A percentile compares a stretch with the other conserved stretches of the same genome.
Conservation (phyloP, 2,113 vertebrate genomes). For the Platichthys stellatus region DNA sequence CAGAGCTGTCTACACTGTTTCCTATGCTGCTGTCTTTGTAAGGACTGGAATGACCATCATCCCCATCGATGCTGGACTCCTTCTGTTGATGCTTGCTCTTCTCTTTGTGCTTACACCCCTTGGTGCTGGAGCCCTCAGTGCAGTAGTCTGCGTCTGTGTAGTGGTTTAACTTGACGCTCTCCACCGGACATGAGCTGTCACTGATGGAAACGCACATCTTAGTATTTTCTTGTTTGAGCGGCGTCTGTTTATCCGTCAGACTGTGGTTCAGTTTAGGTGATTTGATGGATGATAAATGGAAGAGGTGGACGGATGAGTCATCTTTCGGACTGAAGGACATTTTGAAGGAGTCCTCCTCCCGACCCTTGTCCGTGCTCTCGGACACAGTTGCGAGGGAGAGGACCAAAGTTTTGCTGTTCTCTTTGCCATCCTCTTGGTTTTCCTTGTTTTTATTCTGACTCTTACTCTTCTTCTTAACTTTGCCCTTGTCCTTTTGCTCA, state of each 20-base stretch:
- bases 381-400: slow-evolving; percentile 82
- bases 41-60: slow-evolving; percentile 86
- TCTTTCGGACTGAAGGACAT: slow-evolving; percentile 97
- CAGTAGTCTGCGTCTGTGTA: slow-evolving; percentile 89
- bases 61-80: slow-evolving; percentile 87
- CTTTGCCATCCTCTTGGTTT: slow-evolving; percentile 95
- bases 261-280: slow-evolving; percentile 93
- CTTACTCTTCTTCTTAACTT: slow-evolving; percentile 95
- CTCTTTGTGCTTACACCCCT: slow-evolving; percentile 95
- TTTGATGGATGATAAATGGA: slow-evolving; percentile 92
- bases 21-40: slow-evolving; percentile 90
- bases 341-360: slow-evolving; percentile 94
- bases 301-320: slow-evolving; percentile 94
- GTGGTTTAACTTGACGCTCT: slow-evolving; percentile 89
- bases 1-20: slow-evolving; percentile 85
- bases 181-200: slow-evolving; percentile 86
- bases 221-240: slow-evolving; percentile 94
- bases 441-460: slow-evolving; percentile 99
- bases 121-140: slow-evolving; percentile 92
- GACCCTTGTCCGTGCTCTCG: slow-evolving; percentile 88
- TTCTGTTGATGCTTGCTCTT: slow-evolving; percentile 96
- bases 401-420: slow-evolving; percentile 90
- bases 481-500: slow-evolving; percentile 95
- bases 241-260: slow-evolving; percentile 90
- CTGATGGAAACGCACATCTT: slow-evolving; percentile 90